Percentiles rank a stretch among this genome's conserved stretches.
phyloP scores from a whole-genome alignment of 2,888 invertebrate species.

The Cryptus armator region DNA sequence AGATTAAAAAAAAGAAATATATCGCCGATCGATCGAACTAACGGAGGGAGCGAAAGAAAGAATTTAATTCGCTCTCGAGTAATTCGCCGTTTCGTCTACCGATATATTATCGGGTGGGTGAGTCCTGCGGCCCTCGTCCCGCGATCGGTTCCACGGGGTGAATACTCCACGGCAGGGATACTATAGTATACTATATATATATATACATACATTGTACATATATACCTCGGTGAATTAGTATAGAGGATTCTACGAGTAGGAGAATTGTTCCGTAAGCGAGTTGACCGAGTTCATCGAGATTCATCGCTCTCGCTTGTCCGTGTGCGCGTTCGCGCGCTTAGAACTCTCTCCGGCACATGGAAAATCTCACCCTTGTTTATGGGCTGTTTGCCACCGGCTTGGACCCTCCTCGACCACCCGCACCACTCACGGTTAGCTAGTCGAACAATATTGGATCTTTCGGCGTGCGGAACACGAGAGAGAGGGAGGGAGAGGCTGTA shows the following conservation, averaged over 20 bases:
- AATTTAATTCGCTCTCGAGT: conserved; percentile 76
- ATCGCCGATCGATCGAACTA: conserved; percentile 27
- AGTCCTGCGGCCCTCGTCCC: conserved; percentile 60
- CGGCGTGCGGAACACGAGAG: neutral
- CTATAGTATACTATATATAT: conserved; percentile 6
- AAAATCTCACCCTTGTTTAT: conserved; percentile 80
- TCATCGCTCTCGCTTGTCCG: conserved; percentile 41
- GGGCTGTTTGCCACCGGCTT: conserved; percentile 75
- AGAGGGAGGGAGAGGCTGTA: conserved; percentile 69
- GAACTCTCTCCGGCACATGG: conserved; percentile 68
- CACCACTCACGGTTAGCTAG: conserved; percentile 60
- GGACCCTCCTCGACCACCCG: conserved; percentile 53
- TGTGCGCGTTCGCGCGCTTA: conserved; percentile 16
- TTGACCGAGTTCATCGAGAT: conserved; percentile 40
- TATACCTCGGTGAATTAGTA: conserved; percentile 1
- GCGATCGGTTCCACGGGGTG: conserved; percentile 37
- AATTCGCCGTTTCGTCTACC: conserved; percentile 74
- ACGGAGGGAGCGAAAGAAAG: conserved; percentile 61
- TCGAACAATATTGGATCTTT: conserved; percentile 67
- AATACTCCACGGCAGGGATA: neutral
- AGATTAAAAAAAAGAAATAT: conserved; percentile 22
- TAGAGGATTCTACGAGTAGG: conserved; percentile 2
- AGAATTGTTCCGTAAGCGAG: conserved; percentile 39
- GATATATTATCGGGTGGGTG: conserved; percentile 72
- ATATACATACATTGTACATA: neutral